Evolutionary conservation across 37 sponge, comb jelly and placozoan species (phyloP).

Genomic region (Tethya wilhelma): DNA sequence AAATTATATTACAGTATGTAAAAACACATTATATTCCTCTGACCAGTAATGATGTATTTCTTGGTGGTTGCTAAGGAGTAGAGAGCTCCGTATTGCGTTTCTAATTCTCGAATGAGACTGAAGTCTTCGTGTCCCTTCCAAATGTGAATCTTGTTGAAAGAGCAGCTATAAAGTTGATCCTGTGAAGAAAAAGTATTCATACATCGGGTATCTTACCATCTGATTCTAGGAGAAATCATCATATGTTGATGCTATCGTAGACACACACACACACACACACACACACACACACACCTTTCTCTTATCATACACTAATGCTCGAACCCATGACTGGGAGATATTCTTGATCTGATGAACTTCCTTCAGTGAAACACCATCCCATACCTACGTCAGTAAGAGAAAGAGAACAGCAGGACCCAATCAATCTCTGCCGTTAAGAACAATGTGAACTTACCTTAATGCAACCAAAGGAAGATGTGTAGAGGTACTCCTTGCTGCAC

Average conservation of each 20-base stretch:
- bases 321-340: slow-evolving; percentile 76
- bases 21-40: background rate
- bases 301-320: slow-evolving; percentile 81
- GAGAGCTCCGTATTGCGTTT: slow-evolving; percentile 80
- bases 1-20: background rate
- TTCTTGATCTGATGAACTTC: slow-evolving; percentile 68
- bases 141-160: slow-evolving; percentile 84
- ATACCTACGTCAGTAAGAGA: slow-evolving; percentile 43
- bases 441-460: slow-evolving; percentile 65
- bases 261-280: background rate
- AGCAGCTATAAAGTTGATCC: slow-evolving; percentile 79
- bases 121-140: slow-evolving; percentile 82
- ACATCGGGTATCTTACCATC: too few species aligned
- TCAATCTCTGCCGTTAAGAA: background rate
- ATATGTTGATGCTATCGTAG: background rate
- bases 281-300: slow-evolving; percentile 58
- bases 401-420: background rate
- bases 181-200: background rate
- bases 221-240: background rate
- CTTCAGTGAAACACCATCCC: slow-evolving; percentile 74
- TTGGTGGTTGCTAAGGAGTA: slow-evolving; percentile 87
- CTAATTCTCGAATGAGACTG: slow-evolving; percentile 47
- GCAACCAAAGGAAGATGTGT: slow-evolving; percentile 71
- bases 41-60: slow-evolving; percentile 83
- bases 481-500: slow-evolving; percentile 65